Evolutionary conservation across 2,888 invertebrate species (phyloP).

Genomic region (Rhopalosiphum nymphaeae): DNA sequence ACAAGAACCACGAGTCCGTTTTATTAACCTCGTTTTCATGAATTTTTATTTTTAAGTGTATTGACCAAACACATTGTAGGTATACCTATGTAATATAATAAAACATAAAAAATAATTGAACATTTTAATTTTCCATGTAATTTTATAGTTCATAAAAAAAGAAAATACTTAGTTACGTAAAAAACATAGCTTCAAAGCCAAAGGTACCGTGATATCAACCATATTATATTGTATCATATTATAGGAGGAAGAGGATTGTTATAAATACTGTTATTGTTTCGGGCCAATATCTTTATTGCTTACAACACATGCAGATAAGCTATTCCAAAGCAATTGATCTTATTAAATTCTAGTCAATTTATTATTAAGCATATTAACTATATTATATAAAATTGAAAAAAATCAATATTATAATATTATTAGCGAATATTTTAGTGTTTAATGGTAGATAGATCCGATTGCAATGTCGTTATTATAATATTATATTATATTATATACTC

Average conservation of each 20-base stretch:
- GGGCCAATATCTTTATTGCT: neutral
- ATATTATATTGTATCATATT: neutral
- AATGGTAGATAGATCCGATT: neutral
- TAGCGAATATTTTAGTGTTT: constrained; percentile 43
- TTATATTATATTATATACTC: neutral
- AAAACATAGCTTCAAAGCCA: constrained; percentile 14
- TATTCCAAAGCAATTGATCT: constrained; percentile 59
- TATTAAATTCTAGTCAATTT: constrained; percentile 62
- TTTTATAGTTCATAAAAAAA: neutral
- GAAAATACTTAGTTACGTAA: neutral
- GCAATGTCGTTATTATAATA: neutral
- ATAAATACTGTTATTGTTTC: constrained; percentile 16
- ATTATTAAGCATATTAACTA: constrained; percentile 39
- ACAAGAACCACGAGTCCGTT: neutral
- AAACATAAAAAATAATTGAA: neutral
- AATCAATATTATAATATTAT: constrained; percentile 8
- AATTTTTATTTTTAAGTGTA: neutral
- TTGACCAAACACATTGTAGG: neutral
- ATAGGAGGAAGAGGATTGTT: neutral
- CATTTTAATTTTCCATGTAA: neutral
- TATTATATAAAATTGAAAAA: neutral
- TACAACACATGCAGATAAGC: neutral
- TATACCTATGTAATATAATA: neutral
- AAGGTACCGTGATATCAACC: neutral
- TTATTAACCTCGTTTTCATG: neutral